Evolutionary conservation across 1,140 invertebrate species (phyloP).

Genomic region (Brachionus koreanus): DNA sequence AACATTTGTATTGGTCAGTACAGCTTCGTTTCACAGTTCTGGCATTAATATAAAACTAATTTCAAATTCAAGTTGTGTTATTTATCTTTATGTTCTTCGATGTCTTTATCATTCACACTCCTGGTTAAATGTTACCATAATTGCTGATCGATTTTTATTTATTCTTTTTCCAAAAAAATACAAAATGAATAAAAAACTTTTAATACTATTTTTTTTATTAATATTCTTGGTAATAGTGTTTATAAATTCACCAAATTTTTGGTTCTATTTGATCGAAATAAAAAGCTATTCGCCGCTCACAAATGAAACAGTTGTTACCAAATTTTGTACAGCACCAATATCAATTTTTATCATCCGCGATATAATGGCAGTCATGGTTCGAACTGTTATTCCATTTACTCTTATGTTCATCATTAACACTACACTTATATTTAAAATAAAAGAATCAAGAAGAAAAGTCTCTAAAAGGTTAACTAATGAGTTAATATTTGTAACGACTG

Average conservation of each 20-base stretch:
- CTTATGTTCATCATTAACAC: not conserved
- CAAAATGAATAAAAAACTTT: not conserved
- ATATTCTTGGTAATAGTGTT: not conserved
- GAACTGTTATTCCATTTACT: not conserved
- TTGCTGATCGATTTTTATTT: not conserved
- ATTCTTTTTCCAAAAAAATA: not conserved
- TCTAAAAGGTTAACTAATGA: not conserved
- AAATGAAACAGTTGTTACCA: not conserved
- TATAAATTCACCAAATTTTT: not conserved
- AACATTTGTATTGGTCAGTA: not conserved
- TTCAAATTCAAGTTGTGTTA: not conserved
- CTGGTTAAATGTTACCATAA: not conserved
- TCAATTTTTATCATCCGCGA: not conserved
- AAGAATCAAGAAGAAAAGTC: not conserved
- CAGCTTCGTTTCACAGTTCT: not conserved
- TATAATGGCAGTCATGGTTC: not conserved
- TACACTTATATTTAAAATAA: not conserved
- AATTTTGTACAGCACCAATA: not conserved
- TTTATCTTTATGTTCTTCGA: not conserved
- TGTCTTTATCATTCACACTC: not conserved
- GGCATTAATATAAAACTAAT: not conserved
- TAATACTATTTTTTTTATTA: not conserved
- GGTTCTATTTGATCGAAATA: not conserved
- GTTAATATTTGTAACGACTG: not conserved
- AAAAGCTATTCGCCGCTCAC: not conserved